Percentiles rank a stretch among this genome's conserved stretches.
Conservation (phyloP, 2,888 invertebrate genomes). For the Chymomyza caudatula region DNA sequence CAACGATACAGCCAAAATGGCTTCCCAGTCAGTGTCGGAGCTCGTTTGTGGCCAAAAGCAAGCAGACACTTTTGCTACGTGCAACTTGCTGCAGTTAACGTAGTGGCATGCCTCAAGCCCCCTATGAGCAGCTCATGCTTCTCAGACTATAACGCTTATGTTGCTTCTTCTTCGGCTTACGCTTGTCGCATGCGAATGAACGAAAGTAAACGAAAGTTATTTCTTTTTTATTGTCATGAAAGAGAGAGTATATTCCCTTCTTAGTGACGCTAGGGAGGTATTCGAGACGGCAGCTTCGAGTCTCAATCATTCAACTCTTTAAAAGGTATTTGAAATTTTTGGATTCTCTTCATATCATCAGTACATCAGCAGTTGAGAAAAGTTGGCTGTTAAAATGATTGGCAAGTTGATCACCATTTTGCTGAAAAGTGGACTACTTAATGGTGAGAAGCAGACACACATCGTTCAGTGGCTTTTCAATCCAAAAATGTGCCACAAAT, state of each 20-base stretch:
- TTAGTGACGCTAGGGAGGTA: too few relatives aligned
- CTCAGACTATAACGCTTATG: not conserved
- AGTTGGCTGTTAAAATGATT: too few relatives aligned
- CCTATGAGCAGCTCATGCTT: not conserved
- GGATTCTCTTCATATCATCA: too few relatives aligned
- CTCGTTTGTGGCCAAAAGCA: slow-evolving; percentile 68
- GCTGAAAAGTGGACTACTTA: too few relatives aligned
- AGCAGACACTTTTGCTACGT: slow-evolving; percentile 48
- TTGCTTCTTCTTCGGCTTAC: not conserved
- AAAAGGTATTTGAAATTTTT: too few relatives aligned
- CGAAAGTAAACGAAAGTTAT: slow-evolving; percentile 55
- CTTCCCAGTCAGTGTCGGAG: slow-evolving; percentile 27
- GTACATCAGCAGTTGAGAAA: too few relatives aligned
- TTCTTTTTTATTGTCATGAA: slow-evolving; percentile 32
- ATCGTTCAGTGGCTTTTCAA: too few relatives aligned
- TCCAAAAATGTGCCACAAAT: too few relatives aligned
- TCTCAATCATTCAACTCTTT: too few relatives aligned
- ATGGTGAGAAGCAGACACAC: too few relatives aligned
- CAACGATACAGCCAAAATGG: not conserved
- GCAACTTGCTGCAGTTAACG: slow-evolving; percentile 6
- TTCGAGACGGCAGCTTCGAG: too few relatives aligned
- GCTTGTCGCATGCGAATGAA: slow-evolving; percentile 8
- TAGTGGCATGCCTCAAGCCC: not conserved
- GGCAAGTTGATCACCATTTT: too few relatives aligned
- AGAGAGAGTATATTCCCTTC: not conserved